Percentiles rank a stretch among this genome's conserved stretches.
Conservation (phyloP, 2,797 vertebrate genomes). For the Gallinago nigripennis region DNA sequence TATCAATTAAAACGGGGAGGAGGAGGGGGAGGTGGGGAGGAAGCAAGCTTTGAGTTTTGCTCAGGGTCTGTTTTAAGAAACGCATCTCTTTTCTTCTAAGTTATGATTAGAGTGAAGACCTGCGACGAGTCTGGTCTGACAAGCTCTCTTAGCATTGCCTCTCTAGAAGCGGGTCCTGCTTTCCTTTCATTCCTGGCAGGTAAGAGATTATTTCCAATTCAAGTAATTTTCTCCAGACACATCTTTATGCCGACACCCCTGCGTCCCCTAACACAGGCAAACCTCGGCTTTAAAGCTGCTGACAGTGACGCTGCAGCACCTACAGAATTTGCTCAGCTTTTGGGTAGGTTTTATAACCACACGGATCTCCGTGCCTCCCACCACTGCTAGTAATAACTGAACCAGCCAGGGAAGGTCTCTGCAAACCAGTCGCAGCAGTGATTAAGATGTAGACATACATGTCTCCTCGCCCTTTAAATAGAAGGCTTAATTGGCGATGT, state of each 20-base stretch:
- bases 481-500: slow-evolving; percentile 64
- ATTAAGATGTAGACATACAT: slow-evolving; percentile 61
- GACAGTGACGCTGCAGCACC: slow-evolving; percentile 52
- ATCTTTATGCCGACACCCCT: slow-evolving; percentile 22
- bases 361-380: slow-evolving; percentile 54
- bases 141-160: background rate
- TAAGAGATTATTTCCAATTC: slow-evolving; percentile 14
- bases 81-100: background rate
- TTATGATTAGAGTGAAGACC: background rate
- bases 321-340: slow-evolving; percentile 55
- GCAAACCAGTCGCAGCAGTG: slow-evolving; percentile 57
- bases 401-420: slow-evolving; percentile 52
- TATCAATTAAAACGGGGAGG: background rate
- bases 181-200: slow-evolving; percentile 5
- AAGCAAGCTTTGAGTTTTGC: background rate
- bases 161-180: background rate
- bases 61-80: background rate
- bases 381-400: slow-evolving; percentile 59
- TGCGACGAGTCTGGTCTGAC: background rate
- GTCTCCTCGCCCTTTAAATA: slow-evolving; percentile 60
- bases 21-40: no score
- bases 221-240: background rate
- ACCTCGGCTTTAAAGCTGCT: slow-evolving; percentile 50
- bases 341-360: slow-evolving; percentile 48
- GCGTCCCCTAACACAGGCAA: background rate